These are phyloP conservation scores for Caenorhabditis virilis DNA, from an alignment of 2,888 invertebrate genomes.

Conservation along the genomic window DNA sequence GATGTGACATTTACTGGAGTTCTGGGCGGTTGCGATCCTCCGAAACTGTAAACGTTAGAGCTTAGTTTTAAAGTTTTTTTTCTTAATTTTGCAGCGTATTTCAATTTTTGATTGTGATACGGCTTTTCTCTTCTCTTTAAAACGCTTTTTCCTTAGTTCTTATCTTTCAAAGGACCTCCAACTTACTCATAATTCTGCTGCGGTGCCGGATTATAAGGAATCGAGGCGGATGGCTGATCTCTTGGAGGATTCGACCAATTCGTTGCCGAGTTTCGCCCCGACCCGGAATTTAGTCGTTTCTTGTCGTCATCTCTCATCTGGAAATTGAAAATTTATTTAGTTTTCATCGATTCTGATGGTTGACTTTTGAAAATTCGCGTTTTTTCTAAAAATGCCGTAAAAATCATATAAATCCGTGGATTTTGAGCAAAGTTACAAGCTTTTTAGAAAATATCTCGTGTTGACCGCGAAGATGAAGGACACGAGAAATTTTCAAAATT, in stretches of 20 bases:
- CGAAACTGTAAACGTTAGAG: no score
- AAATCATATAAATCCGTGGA: no score
- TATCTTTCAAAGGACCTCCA: not conserved
- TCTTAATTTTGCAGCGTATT: no score
- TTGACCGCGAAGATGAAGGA: no score
- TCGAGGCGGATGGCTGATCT: not conserved
- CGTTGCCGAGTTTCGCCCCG: constrained; percentile 39
- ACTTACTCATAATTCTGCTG: constrained; percentile 38
- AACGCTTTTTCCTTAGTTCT: not conserved
- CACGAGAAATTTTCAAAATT: no score
- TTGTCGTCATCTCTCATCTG: constrained; percentile 51
- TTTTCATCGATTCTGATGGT: not conserved
- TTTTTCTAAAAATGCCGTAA: no score
- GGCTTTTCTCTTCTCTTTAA: not conserved
- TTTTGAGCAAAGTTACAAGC: not conserved
- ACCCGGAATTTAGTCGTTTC: constrained; percentile 34
- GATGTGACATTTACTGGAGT: constrained; percentile 24
- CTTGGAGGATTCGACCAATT: constrained; percentile 31
- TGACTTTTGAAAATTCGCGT: not conserved
- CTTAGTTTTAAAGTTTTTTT: no score
- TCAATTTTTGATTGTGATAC: not conserved
- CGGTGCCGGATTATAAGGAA: constrained; percentile 35
- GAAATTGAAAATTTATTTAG: constrained; percentile 6
- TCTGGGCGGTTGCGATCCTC: constrained; percentile 5
- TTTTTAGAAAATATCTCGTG: not conserved